Evolutionary conservation across 2,797 vertebrate species (phyloP), one percentile per base, ranked within the genome.

Genomic region (Lates japonicus): DNA sequence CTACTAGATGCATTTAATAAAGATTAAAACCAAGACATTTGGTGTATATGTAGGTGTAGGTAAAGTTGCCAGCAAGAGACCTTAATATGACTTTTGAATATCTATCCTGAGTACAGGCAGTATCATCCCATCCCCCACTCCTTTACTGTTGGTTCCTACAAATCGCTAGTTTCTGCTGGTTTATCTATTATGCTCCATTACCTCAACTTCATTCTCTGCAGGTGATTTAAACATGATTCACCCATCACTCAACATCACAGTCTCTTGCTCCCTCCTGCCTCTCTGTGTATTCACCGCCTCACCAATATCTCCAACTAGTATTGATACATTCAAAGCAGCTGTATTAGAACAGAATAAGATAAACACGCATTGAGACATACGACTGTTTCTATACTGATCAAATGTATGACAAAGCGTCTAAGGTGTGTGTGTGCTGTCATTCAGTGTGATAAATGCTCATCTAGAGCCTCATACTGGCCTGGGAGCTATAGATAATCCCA

Each of bases 401-500:
- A 85, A 79, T 68, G 61, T 51, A 52, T n/a, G 78, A 86, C 83
- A 85, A 87, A 87, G 81, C 71, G 61, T 11, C 5, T 35, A 44
- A 39, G 60, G 59, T 68, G 29, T 70, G 42, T 25, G 35, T 39
- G 42, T 51, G 74, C 1, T 59, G 66, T 62, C 70, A 66, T 66
- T 58, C n/a, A n/a, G 37, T 78, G 66, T 41, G 73, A 81, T 78
- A n/a, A 57, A 70, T 61, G 52, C 78, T 54, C 75, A 70, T 70
- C 81, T 39, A 57, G 44, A 70, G 49, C 59, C 37, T 74, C 42
- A 0, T 75, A 58, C 37, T 54, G 52, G 72, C 52, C 80, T 80
- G 70, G 63, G 78, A 74, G 89, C 85, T 91, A 69, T 81, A n/a
- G 87, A 89, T 90, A 90, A 90, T 74, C 84, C 72, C 60, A 84